Evolutionary conservation across 35 echinoderm and acorn worm genomes (phyloP), one percentile per base, ranked within the genome.

Genomic region (Ptychodera flava): DNA sequence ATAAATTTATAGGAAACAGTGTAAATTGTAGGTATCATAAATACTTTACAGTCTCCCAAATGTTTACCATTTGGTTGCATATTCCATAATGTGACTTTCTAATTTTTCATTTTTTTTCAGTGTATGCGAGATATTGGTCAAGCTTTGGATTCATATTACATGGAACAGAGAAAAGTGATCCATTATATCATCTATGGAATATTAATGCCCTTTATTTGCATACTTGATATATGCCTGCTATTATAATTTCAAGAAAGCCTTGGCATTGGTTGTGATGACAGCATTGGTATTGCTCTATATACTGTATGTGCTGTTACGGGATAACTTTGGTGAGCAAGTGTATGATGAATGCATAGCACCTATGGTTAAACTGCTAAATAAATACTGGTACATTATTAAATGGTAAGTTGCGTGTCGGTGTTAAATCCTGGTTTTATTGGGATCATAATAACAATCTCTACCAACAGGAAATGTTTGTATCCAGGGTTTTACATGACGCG

Each of bases 341-440:
- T 82, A 84, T 30, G 38, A 83, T 0, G 36, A 77, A 0, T 53
- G 82, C 30, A 79, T 80, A 1, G 85, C 85, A 30, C 93, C 92
- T 2, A 37, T 34, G 0, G 28, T 33, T 0, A 83, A 80, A 2
- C 31, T 29, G 1, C 28, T 84, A 0, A 32, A 89, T 29, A 37
- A 94, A 77, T 27, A 83, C 38, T 93, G 95, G 85, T 33, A 29
- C 16, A 83, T 84, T 81, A 78, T 97, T 32, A 90, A 88, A 88
- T 89, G 86, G 79, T 87, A 78, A 32, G 84, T 87, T 64, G 45
- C 22, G 45, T 12, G 45, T n/a, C n/a, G n/a, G n/a, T n/a, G n/a
- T n/a, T n/a, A n/a, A n/a, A n/a, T n/a, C n/a, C n/a, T n/a, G n/a
- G n/a, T n/a, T n/a, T n/a, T n/a, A n/a, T n/a, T n/a, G n/a, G n/a